A percentile compares a stretch with the other conserved stretches of the same genome.
These are phyloP conservation scores for Pristionchus pacificus DNA, from an alignment of 1,140 invertebrate genomes.

Conservation along the genomic window DNA sequence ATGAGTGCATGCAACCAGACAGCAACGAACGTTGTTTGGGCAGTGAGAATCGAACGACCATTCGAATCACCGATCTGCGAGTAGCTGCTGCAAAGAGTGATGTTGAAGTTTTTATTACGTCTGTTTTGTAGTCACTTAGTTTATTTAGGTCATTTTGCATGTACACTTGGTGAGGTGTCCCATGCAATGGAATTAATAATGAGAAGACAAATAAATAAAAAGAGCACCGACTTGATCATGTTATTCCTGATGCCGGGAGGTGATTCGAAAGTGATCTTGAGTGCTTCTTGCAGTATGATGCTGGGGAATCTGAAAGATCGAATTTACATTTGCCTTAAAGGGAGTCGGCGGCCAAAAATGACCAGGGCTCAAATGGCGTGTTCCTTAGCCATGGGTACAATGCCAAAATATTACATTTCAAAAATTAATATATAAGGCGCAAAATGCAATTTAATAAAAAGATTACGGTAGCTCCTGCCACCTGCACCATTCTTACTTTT, in stretches of 20 bases:
- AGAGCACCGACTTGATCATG: conserved; percentile 64
- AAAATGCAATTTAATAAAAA: too few relatives aligned
- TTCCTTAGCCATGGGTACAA: too few relatives aligned
- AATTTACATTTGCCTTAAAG: too few relatives aligned
- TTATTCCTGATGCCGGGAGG: conserved; percentile 70
- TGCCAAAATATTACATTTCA: too few relatives aligned
- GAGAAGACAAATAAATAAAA: conserved; percentile 9
- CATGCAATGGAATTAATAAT: conserved; percentile 12
- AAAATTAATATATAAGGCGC: too few relatives aligned
- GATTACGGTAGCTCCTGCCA: too few relatives aligned
- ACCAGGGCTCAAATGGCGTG: too few relatives aligned
- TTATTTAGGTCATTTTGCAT: too few relatives aligned
- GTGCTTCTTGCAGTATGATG: conserved; percentile 67
- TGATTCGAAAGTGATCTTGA: conserved; percentile 82
- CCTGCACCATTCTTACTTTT: too few relatives aligned
- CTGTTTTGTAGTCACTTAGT: too few relatives aligned
- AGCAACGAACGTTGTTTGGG: conserved; percentile 67
- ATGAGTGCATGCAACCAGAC: conserved; percentile 80
- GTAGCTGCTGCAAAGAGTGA: conserved; percentile 60
- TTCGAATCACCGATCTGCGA: conserved; percentile 49
- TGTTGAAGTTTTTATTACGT: conserved; percentile 59
- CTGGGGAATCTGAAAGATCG: conserved; percentile 70
- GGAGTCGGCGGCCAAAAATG: too few relatives aligned
- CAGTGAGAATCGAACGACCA: conserved; percentile 17
- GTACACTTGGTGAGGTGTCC: too few relatives aligned